Evolutionary conservation across 2,888 invertebrate genomes (phyloP), one percentile per base, ranked within the genome.

Genomic region (Trisateles emortualis): DNA sequence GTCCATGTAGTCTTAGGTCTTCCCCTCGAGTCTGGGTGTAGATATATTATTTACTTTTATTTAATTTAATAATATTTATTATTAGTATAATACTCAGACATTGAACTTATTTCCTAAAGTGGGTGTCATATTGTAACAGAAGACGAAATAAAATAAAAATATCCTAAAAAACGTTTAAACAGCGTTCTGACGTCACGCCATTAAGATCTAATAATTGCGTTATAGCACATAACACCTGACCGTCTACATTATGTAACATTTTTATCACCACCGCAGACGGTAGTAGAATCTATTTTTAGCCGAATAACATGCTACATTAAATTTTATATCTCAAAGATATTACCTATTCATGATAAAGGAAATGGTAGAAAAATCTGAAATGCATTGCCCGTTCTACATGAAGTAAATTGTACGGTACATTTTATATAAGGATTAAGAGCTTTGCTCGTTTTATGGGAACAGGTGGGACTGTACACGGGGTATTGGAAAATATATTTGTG

Each of bases 281-380:
- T 14, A 41, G 38, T 26, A 33, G 36, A 4, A 41, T 44, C 19
- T 29, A 22, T 47, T 42, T 13, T 32, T 33, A 17, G 33, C 8
- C 24, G 10, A 33, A 33, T 14, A 26, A 43, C 17, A 32, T 19
- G 52, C 13, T 24, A 47, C 46, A 33, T 47, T 43, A 50, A 38
- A 40, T 52, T 52, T 45, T 52, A 45, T 24, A 19, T 2, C 13
- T 26, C 11, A 2, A 13, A 11, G 5, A 8, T 22, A 24, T 45
- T 45, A 45, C 24, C 8, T 39, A 24, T 35, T 32, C 33, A 24
- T 17, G 39, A 11, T n/a, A 14, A 2, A 5, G 22, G n/a, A 22
- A 40, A 8, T 13, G 35, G 16, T 2, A 24, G 39, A 22, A 13
- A 46, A 41, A 49, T 49, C 13, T 49, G 11, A 42, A 35, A 49